These are phyloP conservation scores for Eilema sororculum DNA, from an alignment of 2,888 invertebrate species.

Conservation along the genomic window DNA sequence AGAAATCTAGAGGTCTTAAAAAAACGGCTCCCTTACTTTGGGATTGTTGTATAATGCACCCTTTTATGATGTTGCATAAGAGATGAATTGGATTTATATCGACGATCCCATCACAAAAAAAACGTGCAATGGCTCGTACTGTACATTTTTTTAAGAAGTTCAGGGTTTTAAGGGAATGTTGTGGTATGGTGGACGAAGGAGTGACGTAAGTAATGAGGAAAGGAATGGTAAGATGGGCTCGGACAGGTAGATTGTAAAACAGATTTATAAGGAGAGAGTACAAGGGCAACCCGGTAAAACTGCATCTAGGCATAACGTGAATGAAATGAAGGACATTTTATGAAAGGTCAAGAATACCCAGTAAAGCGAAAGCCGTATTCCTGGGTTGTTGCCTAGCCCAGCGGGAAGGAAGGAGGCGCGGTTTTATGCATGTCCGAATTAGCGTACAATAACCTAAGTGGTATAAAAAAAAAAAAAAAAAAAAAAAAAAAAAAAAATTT, in stretches of 20 bases:
- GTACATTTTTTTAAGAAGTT: too few relatives aligned
- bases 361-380: neutral
- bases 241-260: neutral
- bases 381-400: neutral
- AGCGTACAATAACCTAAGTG: constrained; percentile 31
- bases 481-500: too few relatives aligned
- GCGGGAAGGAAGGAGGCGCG: neutral
- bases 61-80: neutral
- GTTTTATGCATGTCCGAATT: constrained; percentile 14
- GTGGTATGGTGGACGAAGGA: neutral
- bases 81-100: neutral
- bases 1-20: constrained; percentile 47
- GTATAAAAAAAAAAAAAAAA: too few relatives aligned
- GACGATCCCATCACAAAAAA: neutral
- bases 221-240: neutral
- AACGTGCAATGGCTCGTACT: neutral
- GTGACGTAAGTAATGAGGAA: neutral
- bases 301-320: neutral
- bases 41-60: neutral
- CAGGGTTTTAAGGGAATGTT: too few relatives aligned
- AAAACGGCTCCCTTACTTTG: constrained; percentile 17
- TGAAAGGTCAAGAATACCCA: neutral
- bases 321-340: neutral
- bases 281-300: neutral
- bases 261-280: neutral